Percentiles rank a stretch among this genome's conserved stretches.
These are phyloP conservation scores for Notothenia coriiceps DNA, from an alignment of 2,113 vertebrate genomes.

Conservation along the genomic window DNA sequence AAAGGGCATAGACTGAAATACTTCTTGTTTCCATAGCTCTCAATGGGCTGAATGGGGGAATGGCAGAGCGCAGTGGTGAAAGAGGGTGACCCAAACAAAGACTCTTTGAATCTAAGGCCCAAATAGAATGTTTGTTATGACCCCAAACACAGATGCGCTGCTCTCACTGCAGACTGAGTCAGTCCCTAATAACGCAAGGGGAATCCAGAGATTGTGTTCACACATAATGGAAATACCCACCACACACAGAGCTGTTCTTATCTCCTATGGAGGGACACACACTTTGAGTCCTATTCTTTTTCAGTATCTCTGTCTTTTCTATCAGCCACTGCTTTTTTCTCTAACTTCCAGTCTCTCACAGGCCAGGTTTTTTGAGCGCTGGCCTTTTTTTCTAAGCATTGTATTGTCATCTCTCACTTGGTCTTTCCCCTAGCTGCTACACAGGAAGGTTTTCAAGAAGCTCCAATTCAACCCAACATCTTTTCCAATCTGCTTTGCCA, in stretches of 20 bases:
- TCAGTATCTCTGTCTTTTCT: constrained; percentile 34
- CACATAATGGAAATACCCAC: constrained; percentile 64
- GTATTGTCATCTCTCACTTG: constrained; percentile 37
- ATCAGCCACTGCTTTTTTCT: constrained; percentile 29
- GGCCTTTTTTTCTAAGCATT: constrained; percentile 16
- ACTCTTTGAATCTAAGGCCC: constrained; percentile 73
- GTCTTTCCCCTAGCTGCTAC: background rate
- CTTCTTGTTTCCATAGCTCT: constrained; percentile 79
- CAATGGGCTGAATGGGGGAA: constrained; percentile 74
- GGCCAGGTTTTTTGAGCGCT: constrained; percentile 24
- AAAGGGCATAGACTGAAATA: constrained; percentile 69
- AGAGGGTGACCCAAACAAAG: constrained; percentile 79
- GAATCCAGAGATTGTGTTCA: constrained; percentile 66
- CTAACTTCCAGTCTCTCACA: constrained; percentile 47
- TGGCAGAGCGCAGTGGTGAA: constrained; percentile 69
- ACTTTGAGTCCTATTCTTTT: constrained; percentile 50
- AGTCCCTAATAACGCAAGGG: constrained; percentile 65
- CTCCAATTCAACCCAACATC: constrained; percentile 42
- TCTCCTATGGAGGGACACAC: constrained; percentile 45
- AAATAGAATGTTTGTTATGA: constrained; percentile 76
- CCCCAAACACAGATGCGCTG: constrained; percentile 73
- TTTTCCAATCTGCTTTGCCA: constrained; percentile 5
- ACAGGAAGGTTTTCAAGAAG: constrained; percentile 41
- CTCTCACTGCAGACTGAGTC: constrained; percentile 60
- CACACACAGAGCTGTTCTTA: constrained; percentile 64